Evolutionary conservation across 2,888 invertebrate genomes (phyloP), one percentile per base, ranked within the genome.

Genomic region (Tridacna crocea): DNA sequence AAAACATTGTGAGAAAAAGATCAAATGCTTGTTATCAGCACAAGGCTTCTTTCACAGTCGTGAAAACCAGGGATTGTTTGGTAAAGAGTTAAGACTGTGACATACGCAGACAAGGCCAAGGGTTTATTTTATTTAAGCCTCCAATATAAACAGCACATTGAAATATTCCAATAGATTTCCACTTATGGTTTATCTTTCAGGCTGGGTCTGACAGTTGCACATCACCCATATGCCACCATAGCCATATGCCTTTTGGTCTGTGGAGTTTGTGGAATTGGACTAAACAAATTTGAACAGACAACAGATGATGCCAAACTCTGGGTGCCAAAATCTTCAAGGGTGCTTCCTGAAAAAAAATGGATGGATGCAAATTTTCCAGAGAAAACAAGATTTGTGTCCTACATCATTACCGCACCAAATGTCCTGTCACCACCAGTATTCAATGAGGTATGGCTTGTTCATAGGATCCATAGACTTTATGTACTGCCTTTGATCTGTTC

Each of bases 201-300:
- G 60, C 79, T 92, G 0, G 92, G 92, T 47, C 76, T 88, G 26
- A 80, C 84, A 76, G 90, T 92, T 27, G 92, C 90, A 3, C 78
- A 80, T 12, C 88, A 89, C 72, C 91, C 92, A 0, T 63, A 86
- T n/a, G 58, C 90, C 17, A 90, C 90, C 11, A 90, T 91, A 47
- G 48, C 87, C 12, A 65, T 89, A 27, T 83, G 85, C 24, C 58
- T 91, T 10, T 55, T 87, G 1, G 80, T 89, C 19, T 92, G 91
- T 83, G 89, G 89, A 4, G 77, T 90, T 4, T 91, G 90, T 85
- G 90, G 89, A 0, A 79, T 91, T n/a, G 92, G 92, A n/a, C 80
- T 92, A 81, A 85, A 85, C 27, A 88, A 90, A 11, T 90, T 92
- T 65, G 72, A 88, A 26, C 89, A 90, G 72, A 90, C 89, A 4